Percentiles rank a stretch among this genome's conserved stretches.
Conservation (phyloP, 2,797 vertebrate genomes). For the Cyclopterus lumpus region DNA sequence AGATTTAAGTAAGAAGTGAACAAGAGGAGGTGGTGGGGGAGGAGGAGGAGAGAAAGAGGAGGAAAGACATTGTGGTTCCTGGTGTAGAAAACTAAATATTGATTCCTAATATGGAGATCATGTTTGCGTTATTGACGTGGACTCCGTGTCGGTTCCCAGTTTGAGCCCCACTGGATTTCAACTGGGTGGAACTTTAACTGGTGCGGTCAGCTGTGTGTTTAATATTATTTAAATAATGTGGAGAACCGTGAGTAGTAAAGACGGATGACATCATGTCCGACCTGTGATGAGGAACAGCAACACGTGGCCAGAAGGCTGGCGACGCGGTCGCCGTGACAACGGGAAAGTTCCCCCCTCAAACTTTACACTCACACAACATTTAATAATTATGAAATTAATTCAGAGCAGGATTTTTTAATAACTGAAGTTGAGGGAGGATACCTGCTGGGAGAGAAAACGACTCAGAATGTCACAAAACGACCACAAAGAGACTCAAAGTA, state of each 20-base stretch:
- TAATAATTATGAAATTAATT: too few relatives aligned
- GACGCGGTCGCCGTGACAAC: too few relatives aligned
- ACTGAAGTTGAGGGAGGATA: too few relatives aligned
- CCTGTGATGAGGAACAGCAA: too few relatives aligned
- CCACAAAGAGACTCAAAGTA: too few relatives aligned
- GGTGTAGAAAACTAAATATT: constrained; percentile 18
- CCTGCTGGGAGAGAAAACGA: too few relatives aligned
- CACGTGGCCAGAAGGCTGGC: too few relatives aligned
- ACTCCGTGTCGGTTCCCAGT: constrained; percentile 12
- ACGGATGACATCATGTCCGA: too few relatives aligned
- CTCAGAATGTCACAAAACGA: too few relatives aligned
- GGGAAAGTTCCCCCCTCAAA: too few relatives aligned
- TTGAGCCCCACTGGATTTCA: not conserved
- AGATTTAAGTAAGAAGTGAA: constrained; percentile 9
- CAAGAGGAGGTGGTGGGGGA: not conserved
- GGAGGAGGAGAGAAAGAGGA: not conserved
- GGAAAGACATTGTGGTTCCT: not conserved
- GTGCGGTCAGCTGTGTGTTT: not conserved
- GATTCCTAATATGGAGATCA: constrained; percentile 46
- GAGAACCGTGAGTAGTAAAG: not conserved
- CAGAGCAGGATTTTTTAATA: too few relatives aligned
- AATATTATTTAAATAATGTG: not conserved
- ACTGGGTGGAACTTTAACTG: not conserved
- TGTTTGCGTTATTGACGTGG: constrained; percentile 32
- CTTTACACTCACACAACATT: too few relatives aligned